Evolutionary conservation across 2,797 vertebrate genomes (phyloP), one percentile per base, ranked within the genome.

Genomic region (Bradypodion ventrale): DNA sequence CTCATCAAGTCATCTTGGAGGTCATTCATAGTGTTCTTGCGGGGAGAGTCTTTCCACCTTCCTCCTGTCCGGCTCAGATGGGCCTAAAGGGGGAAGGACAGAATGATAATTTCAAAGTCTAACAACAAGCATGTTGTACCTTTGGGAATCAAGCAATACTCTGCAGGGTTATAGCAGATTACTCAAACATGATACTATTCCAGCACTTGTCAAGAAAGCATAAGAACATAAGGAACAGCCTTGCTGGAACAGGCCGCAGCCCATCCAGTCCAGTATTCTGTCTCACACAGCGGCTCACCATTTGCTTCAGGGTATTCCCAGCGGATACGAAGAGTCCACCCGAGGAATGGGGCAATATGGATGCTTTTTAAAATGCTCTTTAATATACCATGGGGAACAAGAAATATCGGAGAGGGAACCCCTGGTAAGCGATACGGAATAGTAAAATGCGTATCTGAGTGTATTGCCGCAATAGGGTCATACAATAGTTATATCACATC

Each of bases 11-110:
- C 98, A 88, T 98, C 98, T 93, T 99, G 98, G 90, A 99, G 95
- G 91, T 98, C 97, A 42, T 97, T 97, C 94, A 97, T 93, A 0
- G 97, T 97, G 73, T 97, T 97, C 93, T 98, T 98, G 92, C 98
- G 97, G 0, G 98, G 98, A 19, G 98, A 98, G 63, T 99, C 98
- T 93, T 98, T 98, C 98, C 98, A 98, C 93, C 98, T 97, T 68
- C 97, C 96, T 0, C 97, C 96, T 0, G 95, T 84, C 0, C 97
- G 94, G 44, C 97, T 97, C 91, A 97, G 96, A 46, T 98, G 97
- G 72, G 95, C 95, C 97, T 97, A 88, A 10, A 10, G 37, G 5
- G 65, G n/a, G 56, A 40, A 37, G 63, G 65, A 9, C 8, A 40
- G 37, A 78, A 77, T 2, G 23, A 40, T 27, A 32, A 27, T 35